Conservation (phyloP, 2,888 invertebrate species). For the Tipula lateralis region DNA sequence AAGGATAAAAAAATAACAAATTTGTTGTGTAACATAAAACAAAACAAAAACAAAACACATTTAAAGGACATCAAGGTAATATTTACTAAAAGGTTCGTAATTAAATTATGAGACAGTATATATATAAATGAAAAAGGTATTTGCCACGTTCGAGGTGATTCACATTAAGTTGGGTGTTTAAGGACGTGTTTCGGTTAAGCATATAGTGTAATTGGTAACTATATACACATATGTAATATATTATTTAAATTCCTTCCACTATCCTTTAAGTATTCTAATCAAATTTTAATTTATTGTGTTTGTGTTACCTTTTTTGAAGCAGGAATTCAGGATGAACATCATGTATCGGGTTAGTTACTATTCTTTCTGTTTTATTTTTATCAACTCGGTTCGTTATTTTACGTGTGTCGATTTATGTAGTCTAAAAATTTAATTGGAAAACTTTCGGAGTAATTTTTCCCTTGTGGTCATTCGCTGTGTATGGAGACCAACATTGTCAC, state of each 20-base stretch:
- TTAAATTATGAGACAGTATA: neutral
- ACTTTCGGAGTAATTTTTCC: no score
- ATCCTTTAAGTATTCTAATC: neutral
- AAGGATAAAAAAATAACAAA: neutral
- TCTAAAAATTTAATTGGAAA: no score
- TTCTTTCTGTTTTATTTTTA: no score
- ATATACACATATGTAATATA: neutral
- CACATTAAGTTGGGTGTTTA: neutral
- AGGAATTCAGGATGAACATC: no score
- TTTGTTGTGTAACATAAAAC: neutral
- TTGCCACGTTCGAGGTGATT: neutral
- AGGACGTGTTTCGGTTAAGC: neutral
- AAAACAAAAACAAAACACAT: neutral
- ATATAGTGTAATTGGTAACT: neutral
- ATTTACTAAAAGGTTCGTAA: neutral
- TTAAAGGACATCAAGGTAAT: conserved; percentile 19
- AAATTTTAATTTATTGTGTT: neutral
- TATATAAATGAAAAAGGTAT: neutral
- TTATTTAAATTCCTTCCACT: neutral
- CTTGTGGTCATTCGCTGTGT: no score
- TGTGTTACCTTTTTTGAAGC: neutral
- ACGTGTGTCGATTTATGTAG: no score
- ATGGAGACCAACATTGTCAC: no score
- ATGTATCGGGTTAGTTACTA: no score
- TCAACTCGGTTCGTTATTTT: no score